These are phyloP conservation scores for Phaethornis superciliosus DNA, from an alignment of 2,113 vertebrate genomes.

Conservation along the genomic window DNA sequence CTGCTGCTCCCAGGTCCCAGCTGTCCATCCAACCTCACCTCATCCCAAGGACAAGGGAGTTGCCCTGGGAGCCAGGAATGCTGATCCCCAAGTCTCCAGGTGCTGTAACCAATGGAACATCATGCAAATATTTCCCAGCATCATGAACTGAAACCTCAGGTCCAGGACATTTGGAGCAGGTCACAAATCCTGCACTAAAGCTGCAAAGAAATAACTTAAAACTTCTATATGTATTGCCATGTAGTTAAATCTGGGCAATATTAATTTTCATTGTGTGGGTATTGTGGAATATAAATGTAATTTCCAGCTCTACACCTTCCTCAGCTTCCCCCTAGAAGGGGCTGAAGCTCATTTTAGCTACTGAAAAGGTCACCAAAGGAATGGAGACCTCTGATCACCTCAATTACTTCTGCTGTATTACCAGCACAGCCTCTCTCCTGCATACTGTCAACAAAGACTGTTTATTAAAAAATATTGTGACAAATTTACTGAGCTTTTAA, in stretches of 20 bases:
- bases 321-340: not conserved
- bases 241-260: not conserved
- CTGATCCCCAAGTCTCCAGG: not conserved
- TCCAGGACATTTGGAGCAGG: not conserved
- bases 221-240: fast-evolving
- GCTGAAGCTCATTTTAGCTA: not conserved
- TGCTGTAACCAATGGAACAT: not conserved
- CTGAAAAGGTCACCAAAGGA: not conserved
- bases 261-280: not conserved
- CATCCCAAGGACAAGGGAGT: not conserved
- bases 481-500: constrained; percentile 27
- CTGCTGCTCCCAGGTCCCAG: not conserved
- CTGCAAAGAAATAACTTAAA: not conserved
- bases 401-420: not conserved
- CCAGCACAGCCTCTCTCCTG: not conserved
- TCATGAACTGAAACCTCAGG: not conserved
- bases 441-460: not conserved
- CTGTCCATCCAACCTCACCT: not conserved
- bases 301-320: not conserved
- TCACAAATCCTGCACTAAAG: not conserved
- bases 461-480: not conserved
- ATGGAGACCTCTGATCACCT: not conserved
- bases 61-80: not conserved
- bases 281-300: too few relatives aligned
- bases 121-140: not conserved